Evolutionary conservation across 2,797 vertebrate species (phyloP).

Genomic region (Enteromius unitaeniatus): DNA sequence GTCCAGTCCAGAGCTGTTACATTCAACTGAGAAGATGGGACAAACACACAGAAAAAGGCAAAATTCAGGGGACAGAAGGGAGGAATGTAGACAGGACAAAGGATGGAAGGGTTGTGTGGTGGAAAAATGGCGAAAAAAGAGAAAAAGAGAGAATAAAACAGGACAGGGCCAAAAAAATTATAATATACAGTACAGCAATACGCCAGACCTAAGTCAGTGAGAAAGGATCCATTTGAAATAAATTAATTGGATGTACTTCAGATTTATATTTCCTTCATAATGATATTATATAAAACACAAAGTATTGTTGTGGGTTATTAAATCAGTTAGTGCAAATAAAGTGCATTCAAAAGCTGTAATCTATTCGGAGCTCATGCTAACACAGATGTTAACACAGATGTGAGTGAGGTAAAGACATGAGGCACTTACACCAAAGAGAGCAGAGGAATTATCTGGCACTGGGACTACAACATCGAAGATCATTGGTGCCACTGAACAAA

Average conservation of each 20-base stretch:
- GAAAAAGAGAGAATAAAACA: slow-evolving; percentile 23
- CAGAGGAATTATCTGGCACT: slow-evolving; percentile 88
- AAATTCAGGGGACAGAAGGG: slow-evolving; percentile 51
- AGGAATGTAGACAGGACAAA: slow-evolving; percentile 67
- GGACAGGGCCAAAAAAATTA: slow-evolving; percentile 10
- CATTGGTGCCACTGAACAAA: slow-evolving; percentile 86
- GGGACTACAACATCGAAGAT: slow-evolving; percentile 88
- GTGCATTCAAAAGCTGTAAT: slow-evolving; percentile 1
- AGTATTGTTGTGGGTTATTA: background rate
- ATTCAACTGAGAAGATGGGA: slow-evolving; percentile 84
- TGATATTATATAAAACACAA: background rate
- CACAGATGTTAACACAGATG: slow-evolving; percentile 13
- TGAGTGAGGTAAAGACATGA: slow-evolving; percentile 36
- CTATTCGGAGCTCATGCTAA: slow-evolving; percentile 24
- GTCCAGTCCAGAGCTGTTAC: slow-evolving; percentile 97
- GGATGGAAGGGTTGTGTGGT: slow-evolving; percentile 66
- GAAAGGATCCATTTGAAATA: slow-evolving; percentile 6
- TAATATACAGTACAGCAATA: slow-evolving; percentile 5
- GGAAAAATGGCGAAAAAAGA: slow-evolving; percentile 57
- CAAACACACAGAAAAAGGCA: slow-evolving; percentile 33
- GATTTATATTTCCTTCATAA: background rate
- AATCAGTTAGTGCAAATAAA: slow-evolving; percentile 20
- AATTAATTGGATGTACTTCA: background rate
- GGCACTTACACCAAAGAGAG: slow-evolving; percentile 88
- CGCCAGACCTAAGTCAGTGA: background rate